Evolutionary conservation across 2,888 invertebrate genomes (phyloP), one percentile per base, ranked within the genome.

Genomic region (Orthosia cruda): DNA sequence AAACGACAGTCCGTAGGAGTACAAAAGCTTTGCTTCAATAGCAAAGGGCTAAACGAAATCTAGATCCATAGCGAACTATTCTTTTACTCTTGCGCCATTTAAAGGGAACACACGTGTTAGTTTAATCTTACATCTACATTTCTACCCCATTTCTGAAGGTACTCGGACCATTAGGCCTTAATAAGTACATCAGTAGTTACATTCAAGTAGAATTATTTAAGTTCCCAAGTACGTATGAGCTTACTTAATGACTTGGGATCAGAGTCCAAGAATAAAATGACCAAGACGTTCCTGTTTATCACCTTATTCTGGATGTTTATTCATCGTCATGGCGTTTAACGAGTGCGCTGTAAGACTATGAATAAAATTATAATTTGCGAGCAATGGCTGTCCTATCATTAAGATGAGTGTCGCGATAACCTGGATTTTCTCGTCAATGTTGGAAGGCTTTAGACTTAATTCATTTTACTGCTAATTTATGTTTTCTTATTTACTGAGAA

Each of bases 311-410:
- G 47, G 52, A 70, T 74, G 68, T 77, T 85, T 83, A 87, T 72
- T 83, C 77, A 20, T 52, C 55, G 58, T n/a, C n/a, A n/a, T n/a
- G n/a, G n/a, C n/a, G n/a, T 77, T 78, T 76, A 81, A 85, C 77
- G 86, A 83, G 81, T 55, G 62, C 64, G 66, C 78, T 74, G 65
- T 70, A 81, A 83, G 84, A 61, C 81, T 87, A 87, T 86, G 86
- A 86, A 87, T 86, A 86, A 86, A 87, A 87, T 86, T 85, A 87
- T 87, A 81, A 86, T 87, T 84, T 85, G 66, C 58, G 67, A 70
- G 83, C 65, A 79, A 83, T 83, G 76, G 73, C 77, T 65, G 74
- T 75, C 70, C 69, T 65, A 57, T 81, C 75, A 79, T 83, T 85
- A 70, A 77, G 81, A 87, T 86, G 71, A 66, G 67, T 77, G 71